A percentile compares a stretch with the other conserved stretches of the same genome.
phyloP scores from a whole-genome alignment of 2,797 vertebrate genomes.

The Paramormyrops hopkinsi region DNA sequence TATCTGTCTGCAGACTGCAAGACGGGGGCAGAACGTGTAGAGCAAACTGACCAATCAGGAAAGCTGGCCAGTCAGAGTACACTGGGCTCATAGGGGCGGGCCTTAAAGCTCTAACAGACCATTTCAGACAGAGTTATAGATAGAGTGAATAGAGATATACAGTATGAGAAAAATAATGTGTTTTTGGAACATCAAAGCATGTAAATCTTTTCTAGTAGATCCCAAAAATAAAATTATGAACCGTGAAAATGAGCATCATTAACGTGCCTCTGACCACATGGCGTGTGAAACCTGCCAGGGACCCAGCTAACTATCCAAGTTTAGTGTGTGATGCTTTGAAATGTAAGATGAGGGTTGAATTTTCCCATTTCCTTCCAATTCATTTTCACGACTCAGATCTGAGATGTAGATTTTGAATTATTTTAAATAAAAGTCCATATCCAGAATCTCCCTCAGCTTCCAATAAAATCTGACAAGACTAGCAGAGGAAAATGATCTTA shows the following conservation, averaged over 20 bases:
- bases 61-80: not conserved
- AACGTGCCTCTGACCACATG: not conserved
- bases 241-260: not conserved
- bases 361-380: not conserved
- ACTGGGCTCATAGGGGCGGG: not conserved
- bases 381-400: not conserved
- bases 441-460: not conserved
- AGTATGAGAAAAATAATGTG: not conserved
- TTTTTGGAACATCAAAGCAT: not conserved
- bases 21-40: not conserved
- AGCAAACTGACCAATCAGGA: not conserved
- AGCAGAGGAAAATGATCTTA: not conserved
- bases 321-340: not conserved
- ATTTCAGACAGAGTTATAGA: not conserved
- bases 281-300: not conserved
- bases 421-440: not conserved
- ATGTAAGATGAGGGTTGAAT: not conserved
- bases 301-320: not conserved
- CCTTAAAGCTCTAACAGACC: not conserved
- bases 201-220: not conserved
- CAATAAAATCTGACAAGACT: not conserved
- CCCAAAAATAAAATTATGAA: not conserved
- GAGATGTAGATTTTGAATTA: not conserved
- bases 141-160: not conserved
- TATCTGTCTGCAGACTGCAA: not conserved